Evolutionary conservation across 2,113 vertebrate species (phyloP).

Genomic region (Trogon melanurus): DNA sequence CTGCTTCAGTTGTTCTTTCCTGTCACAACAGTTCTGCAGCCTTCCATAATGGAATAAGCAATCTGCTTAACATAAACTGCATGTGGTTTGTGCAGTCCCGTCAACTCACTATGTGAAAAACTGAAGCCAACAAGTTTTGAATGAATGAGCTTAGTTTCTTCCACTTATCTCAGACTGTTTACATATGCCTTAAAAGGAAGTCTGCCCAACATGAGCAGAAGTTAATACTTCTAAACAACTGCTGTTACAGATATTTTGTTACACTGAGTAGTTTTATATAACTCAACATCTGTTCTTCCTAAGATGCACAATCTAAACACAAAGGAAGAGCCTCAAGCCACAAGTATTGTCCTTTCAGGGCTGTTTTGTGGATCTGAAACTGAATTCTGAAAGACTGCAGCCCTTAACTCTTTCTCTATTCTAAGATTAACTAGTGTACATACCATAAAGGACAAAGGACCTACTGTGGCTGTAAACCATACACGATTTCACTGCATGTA

Average conservation of each 20-base stretch:
- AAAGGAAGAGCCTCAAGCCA: background rate
- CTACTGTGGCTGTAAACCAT: background rate
- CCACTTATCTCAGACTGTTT: background rate
- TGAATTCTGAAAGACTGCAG: background rate
- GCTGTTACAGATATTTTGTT: background rate
- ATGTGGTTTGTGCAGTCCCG: background rate
- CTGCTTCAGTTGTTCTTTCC: background rate
- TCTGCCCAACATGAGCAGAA: background rate
- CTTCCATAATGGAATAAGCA: background rate
- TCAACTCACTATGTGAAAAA: background rate
- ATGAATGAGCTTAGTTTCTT: background rate
- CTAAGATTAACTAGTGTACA: background rate
- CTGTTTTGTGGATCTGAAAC: background rate
- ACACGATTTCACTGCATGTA: background rate
- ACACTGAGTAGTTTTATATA: background rate
- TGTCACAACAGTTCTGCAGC: background rate
- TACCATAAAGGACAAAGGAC: background rate
- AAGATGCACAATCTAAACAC: background rate
- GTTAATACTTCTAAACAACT: background rate
- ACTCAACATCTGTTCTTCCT: background rate
- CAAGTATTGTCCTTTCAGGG: background rate
- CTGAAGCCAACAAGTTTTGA: background rate
- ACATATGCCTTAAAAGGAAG: background rate
- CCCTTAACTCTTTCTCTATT: background rate
- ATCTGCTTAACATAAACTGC: background rate